Evolutionary conservation across 2,113 vertebrate species (phyloP).

Genomic region (Tyto alba): DNA sequence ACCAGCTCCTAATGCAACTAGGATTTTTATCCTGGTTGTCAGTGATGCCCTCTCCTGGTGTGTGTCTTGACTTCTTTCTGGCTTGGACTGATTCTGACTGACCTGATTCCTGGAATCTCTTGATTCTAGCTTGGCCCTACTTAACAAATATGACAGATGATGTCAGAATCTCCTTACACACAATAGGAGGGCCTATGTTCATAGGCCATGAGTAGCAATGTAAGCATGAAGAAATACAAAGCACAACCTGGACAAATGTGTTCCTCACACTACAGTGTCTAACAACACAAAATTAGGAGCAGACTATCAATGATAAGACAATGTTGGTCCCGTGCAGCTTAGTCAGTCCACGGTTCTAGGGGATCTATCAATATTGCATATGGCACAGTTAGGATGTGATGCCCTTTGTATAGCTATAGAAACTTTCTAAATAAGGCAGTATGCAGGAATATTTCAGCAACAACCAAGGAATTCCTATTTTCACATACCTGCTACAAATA

Average conservation of each 20-base stretch:
- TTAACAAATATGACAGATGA: background rate
- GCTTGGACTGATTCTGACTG: background rate
- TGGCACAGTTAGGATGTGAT: background rate
- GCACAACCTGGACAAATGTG: background rate
- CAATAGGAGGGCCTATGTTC: background rate
- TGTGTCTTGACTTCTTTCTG: background rate
- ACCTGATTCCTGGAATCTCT: background rate
- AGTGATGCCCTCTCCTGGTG: background rate
- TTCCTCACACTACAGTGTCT: background rate
- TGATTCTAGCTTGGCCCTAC: background rate
- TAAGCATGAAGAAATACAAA: background rate
- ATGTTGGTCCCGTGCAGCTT: background rate
- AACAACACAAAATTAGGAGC: background rate
- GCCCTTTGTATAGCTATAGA: background rate
- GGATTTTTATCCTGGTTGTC: background rate
- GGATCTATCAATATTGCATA: background rate
- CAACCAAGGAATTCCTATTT: background rate
- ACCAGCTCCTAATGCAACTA: background rate
- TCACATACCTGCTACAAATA: background rate
- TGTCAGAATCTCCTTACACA: background rate
- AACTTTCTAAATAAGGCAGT: background rate
- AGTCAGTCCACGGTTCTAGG: background rate
- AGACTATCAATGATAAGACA: rapidly evolving
- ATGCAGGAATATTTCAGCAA: background rate
- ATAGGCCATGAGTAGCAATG: background rate